Evolutionary conservation across 2,888 invertebrate species (phyloP), one percentile per base, ranked within the genome.

Genomic region (Scaptomyza tumidula): DNA sequence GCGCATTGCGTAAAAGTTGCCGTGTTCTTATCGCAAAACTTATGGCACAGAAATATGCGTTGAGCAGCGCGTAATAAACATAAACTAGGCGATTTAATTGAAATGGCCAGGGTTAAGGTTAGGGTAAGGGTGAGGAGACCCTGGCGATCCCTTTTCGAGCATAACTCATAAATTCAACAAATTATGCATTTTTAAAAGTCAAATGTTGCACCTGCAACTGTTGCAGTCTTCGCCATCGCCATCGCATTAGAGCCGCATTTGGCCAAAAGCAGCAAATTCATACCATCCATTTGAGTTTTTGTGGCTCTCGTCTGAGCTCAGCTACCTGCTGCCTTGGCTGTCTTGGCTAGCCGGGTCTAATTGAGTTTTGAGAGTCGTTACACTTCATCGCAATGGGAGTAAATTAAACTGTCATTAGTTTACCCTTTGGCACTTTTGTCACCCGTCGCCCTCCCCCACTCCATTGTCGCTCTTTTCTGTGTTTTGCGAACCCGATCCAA

Each of bases 371-470:
- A 85, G 82, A 67, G 80, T 78, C 83, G 83, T 85, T 83, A 82
- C 83, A 80, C 80, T 86, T 80, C 83, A 86, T 78, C 86, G 86
- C 80, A 86, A 80, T 83, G 83, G 82, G 90, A 90, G 89, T 90
- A 90, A 91, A 91, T 91, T 90, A 91, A 91, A 91, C 90, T 88
- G 90, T 91, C 91, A 90, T 91, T 91, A 91, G 90, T 86, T 90
- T 75, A 89, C 89, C 88, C 88, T 89, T 89, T 87, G 89, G 80
- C 84, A 84, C 80, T 79, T 80, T 80, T 75, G 78, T 76, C 75
- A 67, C 78, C 69, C 49, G 29, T 41, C 33, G 46, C 59, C 60
- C 67, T 63, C 39, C 9, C 6, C 14, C 39, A 2, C 33, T 10
- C 33, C 33, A 54, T 6, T 33, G 41, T 39, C n/a, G 48, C 65